These are phyloP conservation scores for Aethes cnicana DNA, from an alignment of 2,888 invertebrate genomes.

Conservation along the genomic window DNA sequence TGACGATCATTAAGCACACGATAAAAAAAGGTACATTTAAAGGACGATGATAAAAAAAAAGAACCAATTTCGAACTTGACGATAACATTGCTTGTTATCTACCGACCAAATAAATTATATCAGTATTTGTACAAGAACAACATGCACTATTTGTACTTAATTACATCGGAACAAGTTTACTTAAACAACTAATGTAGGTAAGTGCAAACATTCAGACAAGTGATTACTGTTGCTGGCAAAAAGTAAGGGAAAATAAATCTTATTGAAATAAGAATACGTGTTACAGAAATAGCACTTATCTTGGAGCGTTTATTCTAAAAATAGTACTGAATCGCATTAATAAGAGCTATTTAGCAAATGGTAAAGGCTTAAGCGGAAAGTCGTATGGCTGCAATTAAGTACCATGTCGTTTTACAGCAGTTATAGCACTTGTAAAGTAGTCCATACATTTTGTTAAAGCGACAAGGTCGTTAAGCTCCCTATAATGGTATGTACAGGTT, in stretches of 20 bases:
- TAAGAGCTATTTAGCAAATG: slow-evolving; percentile 49
- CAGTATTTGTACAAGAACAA: slow-evolving; percentile 5
- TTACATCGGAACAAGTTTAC: slow-evolving; percentile 11
- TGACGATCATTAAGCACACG: no score
- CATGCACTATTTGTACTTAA: slow-evolving; percentile 14
- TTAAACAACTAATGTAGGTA: slow-evolving; percentile 6
- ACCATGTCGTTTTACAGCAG: slow-evolving; percentile 7
- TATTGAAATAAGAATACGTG: background rate
- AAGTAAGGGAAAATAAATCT: background rate
- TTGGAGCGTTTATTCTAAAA: slow-evolving; percentile 42
- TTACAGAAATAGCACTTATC: background rate
- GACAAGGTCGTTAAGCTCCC: slow-evolving; percentile 16
- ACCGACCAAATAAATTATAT: background rate
- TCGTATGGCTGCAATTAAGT: background rate
- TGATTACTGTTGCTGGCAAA: background rate
- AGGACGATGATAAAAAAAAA: no score
- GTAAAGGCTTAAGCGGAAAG: slow-evolving; percentile 3
- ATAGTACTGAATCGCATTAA: slow-evolving; percentile 47
- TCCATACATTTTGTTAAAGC: slow-evolving; percentile 1
- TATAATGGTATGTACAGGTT: no score
- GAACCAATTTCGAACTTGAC: no score
- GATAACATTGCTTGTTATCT: no score
- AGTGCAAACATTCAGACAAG: slow-evolving; percentile 5
- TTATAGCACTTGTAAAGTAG: background rate
- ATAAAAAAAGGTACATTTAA: no score